phyloP scores from a whole-genome alignment of 2,113 vertebrate species.

The Prunella fulvescens region DNA sequence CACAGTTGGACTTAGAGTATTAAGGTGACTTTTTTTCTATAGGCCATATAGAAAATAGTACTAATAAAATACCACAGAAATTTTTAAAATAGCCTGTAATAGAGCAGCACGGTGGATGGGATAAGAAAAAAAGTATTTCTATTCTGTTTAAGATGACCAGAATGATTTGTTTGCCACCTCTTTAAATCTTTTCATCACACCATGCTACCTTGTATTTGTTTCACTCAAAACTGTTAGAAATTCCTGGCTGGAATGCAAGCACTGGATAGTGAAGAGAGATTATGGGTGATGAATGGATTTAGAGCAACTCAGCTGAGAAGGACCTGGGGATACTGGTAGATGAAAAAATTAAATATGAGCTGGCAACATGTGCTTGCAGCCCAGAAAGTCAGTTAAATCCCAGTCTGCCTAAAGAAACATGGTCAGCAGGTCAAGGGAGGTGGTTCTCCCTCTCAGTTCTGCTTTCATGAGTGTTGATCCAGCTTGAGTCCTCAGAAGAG shows the following conservation, averaged over 20 bases:
- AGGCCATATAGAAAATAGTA: constrained; percentile 12
- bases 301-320: not conserved
- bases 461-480: rapidly evolving
- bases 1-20: not conserved
- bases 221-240: not conserved
- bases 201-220: not conserved
- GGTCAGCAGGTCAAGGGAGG: not conserved
- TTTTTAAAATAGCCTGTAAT: constrained; percentile 29
- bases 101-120: not conserved
- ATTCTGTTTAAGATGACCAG: not conserved
- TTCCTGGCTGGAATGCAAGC: not conserved
- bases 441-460: not conserved
- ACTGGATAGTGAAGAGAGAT: not conserved
- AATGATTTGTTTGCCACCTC: not conserved
- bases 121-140: not conserved
- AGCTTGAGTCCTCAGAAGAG: rapidly evolving
- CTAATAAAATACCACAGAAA: constrained; percentile 9
- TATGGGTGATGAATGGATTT: not conserved
- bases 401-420: not conserved
- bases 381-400: not conserved
- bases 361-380: rapidly evolving
- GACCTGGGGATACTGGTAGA: not conserved
- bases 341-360: not conserved
- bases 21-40: constrained; percentile 14
- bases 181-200: not conserved